Conservation (phyloP, 2,888 invertebrate species). For the Leptothorax acervorum region DNA sequence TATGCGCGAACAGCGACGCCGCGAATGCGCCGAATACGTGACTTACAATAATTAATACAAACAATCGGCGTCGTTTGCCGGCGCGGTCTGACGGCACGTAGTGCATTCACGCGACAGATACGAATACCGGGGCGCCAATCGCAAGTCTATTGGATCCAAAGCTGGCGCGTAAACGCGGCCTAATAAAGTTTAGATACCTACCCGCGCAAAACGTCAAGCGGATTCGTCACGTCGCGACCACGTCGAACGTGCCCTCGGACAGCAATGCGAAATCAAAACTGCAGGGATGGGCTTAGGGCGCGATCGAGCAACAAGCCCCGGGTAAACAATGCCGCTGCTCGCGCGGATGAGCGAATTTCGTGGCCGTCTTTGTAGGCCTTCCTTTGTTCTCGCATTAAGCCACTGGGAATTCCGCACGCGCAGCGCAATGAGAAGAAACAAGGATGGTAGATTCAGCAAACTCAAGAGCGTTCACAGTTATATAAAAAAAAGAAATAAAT, state of each 20-base stretch:
- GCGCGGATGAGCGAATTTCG: slow-evolving; percentile 52
- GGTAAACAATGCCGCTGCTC: slow-evolving; percentile 25
- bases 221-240: slow-evolving; percentile 66
- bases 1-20: slow-evolving; percentile 69
- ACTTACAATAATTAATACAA: slow-evolving; percentile 83
- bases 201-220: slow-evolving; percentile 70
- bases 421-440: slow-evolving; percentile 29
- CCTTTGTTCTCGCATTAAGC: slow-evolving; percentile 39
- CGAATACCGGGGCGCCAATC: slow-evolving; percentile 68
- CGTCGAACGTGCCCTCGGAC: slow-evolving; percentile 58
- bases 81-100: slow-evolving; percentile 67
- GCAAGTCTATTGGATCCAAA: slow-evolving; percentile 72
- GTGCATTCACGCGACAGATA: slow-evolving; percentile 56
- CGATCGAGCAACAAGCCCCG: slow-evolving; percentile 1
- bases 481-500: slow-evolving; percentile 46
- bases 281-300: background rate
- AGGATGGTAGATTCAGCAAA: background rate
- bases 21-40: slow-evolving; percentile 79
- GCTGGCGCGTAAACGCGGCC: slow-evolving; percentile 68
- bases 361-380: slow-evolving; percentile 29
- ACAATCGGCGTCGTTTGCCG: slow-evolving; percentile 76
- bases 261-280: slow-evolving; percentile 70
- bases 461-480: background rate
- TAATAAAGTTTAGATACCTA: slow-evolving; percentile 72
- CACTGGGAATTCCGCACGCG: slow-evolving; percentile 44